A percentile compares a stretch with the other conserved stretches of the same genome.
phyloP scores from a whole-genome alignment of 2,113 vertebrate genomes.

The Corythaixoides concolor region DNA sequence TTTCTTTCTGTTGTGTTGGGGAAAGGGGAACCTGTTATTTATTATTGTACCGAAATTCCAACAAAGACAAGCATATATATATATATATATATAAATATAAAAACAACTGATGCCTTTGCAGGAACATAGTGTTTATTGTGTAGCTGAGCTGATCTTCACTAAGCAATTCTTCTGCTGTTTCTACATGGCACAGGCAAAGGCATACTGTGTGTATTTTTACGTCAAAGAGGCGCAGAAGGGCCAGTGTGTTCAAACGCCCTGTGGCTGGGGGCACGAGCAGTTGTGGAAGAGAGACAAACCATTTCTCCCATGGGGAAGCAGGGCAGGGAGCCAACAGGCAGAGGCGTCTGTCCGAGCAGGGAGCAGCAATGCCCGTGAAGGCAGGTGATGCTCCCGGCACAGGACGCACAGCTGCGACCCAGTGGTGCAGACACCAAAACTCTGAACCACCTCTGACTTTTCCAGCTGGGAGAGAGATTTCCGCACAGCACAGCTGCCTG shows the following conservation, averaged over 20 bases:
- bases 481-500: not conserved
- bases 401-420: not conserved
- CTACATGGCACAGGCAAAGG: accelerated
- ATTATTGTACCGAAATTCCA: not conserved
- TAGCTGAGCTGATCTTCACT: not conserved
- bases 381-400: not conserved
- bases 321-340: not conserved
- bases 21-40: not conserved
- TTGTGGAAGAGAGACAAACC: not conserved
- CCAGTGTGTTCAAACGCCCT: not conserved
- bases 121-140: accelerated
- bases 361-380: not conserved
- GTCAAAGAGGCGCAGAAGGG: not conserved
- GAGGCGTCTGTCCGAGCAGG: not conserved
- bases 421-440: not conserved
- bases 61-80: not conserved
- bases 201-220: not conserved
- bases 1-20: not conserved
- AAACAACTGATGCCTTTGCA: not conserved
- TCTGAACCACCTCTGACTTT: not conserved
- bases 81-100: not conserved
- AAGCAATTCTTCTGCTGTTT: not conserved
- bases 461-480: not conserved
- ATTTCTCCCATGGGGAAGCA: accelerated
- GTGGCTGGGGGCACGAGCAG: not conserved